Evolutionary conservation across 2,888 invertebrate species (phyloP), one percentile per base, ranked within the genome.

Genomic region (Metacarcinus magister): DNA sequence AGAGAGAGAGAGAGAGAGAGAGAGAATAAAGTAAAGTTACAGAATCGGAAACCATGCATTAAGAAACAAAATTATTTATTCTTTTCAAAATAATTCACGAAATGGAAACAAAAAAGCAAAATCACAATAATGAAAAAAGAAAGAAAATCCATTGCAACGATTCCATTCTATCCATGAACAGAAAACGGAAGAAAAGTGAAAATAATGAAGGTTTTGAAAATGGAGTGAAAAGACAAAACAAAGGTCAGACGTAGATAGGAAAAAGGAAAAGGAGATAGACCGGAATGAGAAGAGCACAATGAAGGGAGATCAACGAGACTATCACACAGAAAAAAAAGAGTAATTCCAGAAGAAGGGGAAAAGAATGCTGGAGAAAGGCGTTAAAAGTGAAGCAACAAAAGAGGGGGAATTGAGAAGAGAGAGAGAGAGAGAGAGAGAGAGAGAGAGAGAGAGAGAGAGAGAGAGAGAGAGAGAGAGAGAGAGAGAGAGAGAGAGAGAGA

Each of bases 1-100:
- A 44, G 82, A 87, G 82, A 23, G 94, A 94, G 94, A 23, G 94
- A 94, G 87, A 32, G 94, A n/a, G n/a, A n/a, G 43, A 46, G 48
- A 87, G 28, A 8, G 7, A 28, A 23, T 44, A 28, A 54, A 19
- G 28, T 2, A 19, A 67, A 67, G 19, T 87, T 23, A 8, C 4
- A 43, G 92, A 43, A 91, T 91, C 2, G 2, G 10, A 87, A 8
- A 87, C 28, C 23, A n/a, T 87, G 23, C n/a, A n/a, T n/a, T n/a
- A n/a, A n/a, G n/a, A n/a, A n/a, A n/a, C n/a, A n/a, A n/a, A n/a
- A n/a, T n/a, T n/a, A n/a, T n/a, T n/a, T n/a, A n/a, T n/a, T n/a
- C n/a, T n/a, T n/a, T n/a, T n/a, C n/a, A n/a, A n/a, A n/a, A n/a
- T n/a, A n/a, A n/a, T n/a, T n/a, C n/a, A n/a, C 46, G 4, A 46